Conservation (phyloP, 2,888 invertebrate genomes). For the Amblyteles armatorius region DNA sequence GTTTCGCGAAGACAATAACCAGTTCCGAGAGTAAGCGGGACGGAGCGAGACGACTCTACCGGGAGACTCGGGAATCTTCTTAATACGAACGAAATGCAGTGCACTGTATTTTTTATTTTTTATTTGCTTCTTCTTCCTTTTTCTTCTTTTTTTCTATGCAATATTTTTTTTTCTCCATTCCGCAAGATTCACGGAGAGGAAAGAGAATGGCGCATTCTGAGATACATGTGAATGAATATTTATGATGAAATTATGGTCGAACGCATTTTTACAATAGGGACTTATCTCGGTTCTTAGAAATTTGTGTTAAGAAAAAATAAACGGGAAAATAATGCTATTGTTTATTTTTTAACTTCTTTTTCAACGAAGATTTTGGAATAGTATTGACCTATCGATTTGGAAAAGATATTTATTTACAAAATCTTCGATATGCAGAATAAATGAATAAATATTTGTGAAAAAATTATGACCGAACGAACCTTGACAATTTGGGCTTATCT, state of each 20-base stretch:
- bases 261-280: background rate
- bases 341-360: background rate
- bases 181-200: background rate
- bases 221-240: background rate
- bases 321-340: background rate
- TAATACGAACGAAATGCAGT: conserved; percentile 44
- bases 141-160: background rate
- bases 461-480: too few species aligned
- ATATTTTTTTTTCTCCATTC: background rate
- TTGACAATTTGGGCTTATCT: too few species aligned
- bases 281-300: background rate
- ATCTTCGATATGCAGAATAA: too few species aligned
- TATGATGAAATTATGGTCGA: background rate
- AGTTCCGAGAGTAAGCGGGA: conserved; percentile 50
- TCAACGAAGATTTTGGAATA: too few species aligned
- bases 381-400: background rate
- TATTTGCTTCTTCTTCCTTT: background rate
- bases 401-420: background rate
- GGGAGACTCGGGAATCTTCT: conserved; percentile 48
- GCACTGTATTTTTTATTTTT: background rate
- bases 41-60: conserved; percentile 17
- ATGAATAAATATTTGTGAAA: too few species aligned
- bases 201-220: background rate
- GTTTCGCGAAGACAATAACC: conserved; percentile 68
- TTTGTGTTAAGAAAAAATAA: background rate